Conservation (phyloP, 2,113 vertebrate genomes). For the Sylvietta virens region DNA sequence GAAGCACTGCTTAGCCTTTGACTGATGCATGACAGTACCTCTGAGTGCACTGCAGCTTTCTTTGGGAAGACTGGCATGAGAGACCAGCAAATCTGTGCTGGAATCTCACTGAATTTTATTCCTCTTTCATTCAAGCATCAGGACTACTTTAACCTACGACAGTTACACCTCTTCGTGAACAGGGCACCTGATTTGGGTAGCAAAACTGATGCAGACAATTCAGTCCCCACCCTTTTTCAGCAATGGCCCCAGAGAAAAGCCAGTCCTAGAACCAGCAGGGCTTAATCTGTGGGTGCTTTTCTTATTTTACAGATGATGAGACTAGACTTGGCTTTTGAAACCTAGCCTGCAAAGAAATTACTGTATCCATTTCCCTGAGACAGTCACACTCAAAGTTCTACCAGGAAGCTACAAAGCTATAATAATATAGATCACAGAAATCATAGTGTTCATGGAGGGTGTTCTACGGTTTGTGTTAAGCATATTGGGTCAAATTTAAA, state of each 20-base stretch:
- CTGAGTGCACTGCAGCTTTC: background rate
- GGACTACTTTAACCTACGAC: background rate
- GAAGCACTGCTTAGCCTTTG: background rate
- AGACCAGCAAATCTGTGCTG: background rate
- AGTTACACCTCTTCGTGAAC: rapidly evolving
- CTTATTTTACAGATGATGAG: background rate
- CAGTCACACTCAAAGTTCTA: background rate
- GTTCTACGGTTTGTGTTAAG: background rate
- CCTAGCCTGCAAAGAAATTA: background rate
- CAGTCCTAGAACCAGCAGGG: background rate
- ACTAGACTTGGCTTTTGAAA: background rate
- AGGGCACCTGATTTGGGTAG: background rate
- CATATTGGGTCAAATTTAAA: background rate
- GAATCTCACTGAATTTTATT: background rate
- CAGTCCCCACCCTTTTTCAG: background rate
- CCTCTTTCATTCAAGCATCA: background rate
- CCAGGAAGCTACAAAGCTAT: background rate
- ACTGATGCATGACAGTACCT: background rate
- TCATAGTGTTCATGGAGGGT: background rate
- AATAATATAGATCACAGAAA: background rate
- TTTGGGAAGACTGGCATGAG: background rate
- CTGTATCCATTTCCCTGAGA: background rate
- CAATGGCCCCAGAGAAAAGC: background rate
- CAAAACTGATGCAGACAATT: background rate
- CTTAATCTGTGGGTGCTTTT: background rate